Evolutionary conservation across 2,888 invertebrate species (phyloP), one percentile per base, ranked within the genome.

Genomic region (Drepanosiphum platanoidis): DNA sequence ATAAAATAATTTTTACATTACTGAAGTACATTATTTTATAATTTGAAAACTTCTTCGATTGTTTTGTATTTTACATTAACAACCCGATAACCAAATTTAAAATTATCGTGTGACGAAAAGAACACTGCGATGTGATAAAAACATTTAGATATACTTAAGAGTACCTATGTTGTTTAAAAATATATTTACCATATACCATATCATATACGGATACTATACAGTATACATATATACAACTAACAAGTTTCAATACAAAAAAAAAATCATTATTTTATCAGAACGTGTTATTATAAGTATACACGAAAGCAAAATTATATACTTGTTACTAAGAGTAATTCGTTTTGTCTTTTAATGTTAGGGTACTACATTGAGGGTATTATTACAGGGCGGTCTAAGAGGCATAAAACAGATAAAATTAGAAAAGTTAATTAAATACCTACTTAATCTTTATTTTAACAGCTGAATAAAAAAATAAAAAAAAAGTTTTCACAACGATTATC

Each of bases 291-390:
- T 32, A 32, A 27, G 27, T 81, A 71, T 61, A 71, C 27, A 64
- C 36, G 39, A 61, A 72, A 72, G 9, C n/a, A 7, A 61, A 82
- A 82, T 82, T 82, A 82, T 82, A 82, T 61, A 82, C 71, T 61
- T 32, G 81, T 81, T 71, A 81, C 58, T 39, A 39, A 72, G 39
- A 58, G 22, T 72, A 82, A 82, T 72, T 72, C 30, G 72, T 81
- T 71, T 82, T 32, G 39, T 64, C n/a, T 72, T 71, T 9, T 81
- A 71, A 81, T 32, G 36, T n/a, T 71, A 71, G 61, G 34, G 78
- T 78, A 22, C 42, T 78, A 22, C 42, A 7, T 66, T 32, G 30
- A 66, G n/a, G 27, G 32, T 81, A 81, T 82, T 72, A 82, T 82
- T 82, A 72, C 32, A 72, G 32, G 61, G 81, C 81, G 61, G 39